These are phyloP conservation scores for Panagrolaimus sp. DNA, from an alignment of 1,140 invertebrate species.

Conservation along the genomic window DNA sequence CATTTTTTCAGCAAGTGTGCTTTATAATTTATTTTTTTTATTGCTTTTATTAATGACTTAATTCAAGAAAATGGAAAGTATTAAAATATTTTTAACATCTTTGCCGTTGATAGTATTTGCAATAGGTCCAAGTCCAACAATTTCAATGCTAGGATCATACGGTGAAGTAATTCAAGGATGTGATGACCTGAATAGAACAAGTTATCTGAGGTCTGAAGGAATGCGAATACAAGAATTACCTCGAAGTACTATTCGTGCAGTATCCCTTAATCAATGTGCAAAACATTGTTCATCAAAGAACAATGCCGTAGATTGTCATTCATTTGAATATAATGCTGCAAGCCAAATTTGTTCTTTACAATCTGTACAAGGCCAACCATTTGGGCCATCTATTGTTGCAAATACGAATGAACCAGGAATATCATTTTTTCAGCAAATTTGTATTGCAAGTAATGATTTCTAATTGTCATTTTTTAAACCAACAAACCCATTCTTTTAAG, in stretches of 20 bases:
- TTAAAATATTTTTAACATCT: too few relatives aligned
- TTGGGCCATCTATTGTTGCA: conserved; percentile 44
- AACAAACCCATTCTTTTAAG: conserved; percentile 36
- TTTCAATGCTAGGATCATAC: conserved; percentile 10
- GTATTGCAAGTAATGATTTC: conserved; percentile 46
- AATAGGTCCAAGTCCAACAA: neutral
- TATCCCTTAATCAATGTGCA: conserved; percentile 40
- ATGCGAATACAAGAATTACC: conserved; percentile 24
- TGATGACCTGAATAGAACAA: conserved; percentile 26
- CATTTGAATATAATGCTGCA: conserved; percentile 53
- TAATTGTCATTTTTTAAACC: too few relatives aligned
- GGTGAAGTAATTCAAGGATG: conserved; percentile 18
- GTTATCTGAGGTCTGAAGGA: conserved; percentile 33
- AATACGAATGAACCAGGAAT: conserved; percentile 30
- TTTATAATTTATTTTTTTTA: too few relatives aligned
- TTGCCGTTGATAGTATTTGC: too few relatives aligned
- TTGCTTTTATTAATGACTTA: too few relatives aligned
- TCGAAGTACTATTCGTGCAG: conserved; percentile 15
- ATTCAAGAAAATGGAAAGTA: too few relatives aligned
- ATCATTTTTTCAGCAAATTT: conserved; percentile 55
- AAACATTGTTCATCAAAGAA: conserved; percentile 31
- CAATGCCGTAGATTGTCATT: conserved; percentile 36
- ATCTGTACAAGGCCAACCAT: conserved; percentile 45
- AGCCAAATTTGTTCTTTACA: conserved; percentile 47
- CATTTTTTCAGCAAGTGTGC: too few relatives aligned